These are phyloP conservation scores for Ornithorhynchus anatinus DNA, from an alignment of 2,113 vertebrate genomes.

Conservation along the genomic window DNA sequence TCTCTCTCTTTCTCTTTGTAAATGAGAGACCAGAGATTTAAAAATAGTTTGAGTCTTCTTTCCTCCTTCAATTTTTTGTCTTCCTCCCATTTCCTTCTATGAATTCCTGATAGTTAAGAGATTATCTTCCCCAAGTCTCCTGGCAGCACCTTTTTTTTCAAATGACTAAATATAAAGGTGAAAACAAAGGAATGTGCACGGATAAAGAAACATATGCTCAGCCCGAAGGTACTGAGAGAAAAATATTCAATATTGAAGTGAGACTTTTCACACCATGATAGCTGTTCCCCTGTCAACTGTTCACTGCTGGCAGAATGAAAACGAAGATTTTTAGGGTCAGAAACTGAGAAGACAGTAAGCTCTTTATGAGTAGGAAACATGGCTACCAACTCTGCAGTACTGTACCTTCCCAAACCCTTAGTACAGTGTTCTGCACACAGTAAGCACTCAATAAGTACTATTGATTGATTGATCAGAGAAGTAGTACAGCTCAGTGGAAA, in stretches of 20 bases:
- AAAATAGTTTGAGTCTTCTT: too few species aligned
- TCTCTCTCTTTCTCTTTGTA: too few species aligned
- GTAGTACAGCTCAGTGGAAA: too few species aligned
- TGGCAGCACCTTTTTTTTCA: not conserved
- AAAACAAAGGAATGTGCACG: slow-evolving; percentile 1
- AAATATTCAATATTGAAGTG: slow-evolving; percentile 9
- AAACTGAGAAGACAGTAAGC: too few species aligned
- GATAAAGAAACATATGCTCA: slow-evolving; percentile 2
- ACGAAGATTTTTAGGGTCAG: slow-evolving; percentile 23
- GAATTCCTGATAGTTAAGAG: not conserved
- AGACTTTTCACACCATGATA: slow-evolving; percentile 3
- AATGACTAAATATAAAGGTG: not conserved
- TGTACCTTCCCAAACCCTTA: too few species aligned
- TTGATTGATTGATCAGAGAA: too few species aligned
- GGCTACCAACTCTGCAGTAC: too few species aligned
- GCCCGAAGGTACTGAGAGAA: not conserved
- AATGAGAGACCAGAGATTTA: too few species aligned
- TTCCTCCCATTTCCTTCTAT: not conserved
- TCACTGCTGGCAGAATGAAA: not conserved
- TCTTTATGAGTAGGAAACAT: too few species aligned
- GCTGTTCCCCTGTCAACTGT: slow-evolving; percentile 20
- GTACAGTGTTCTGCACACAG: too few species aligned
- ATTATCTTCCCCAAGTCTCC: not conserved
- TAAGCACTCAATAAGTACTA: too few species aligned
- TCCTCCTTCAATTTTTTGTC: too few species aligned